Evolutionary conservation across 2,797 vertebrate genomes (phyloP).

Genomic region (Chiroxiphia lanceolata): DNA sequence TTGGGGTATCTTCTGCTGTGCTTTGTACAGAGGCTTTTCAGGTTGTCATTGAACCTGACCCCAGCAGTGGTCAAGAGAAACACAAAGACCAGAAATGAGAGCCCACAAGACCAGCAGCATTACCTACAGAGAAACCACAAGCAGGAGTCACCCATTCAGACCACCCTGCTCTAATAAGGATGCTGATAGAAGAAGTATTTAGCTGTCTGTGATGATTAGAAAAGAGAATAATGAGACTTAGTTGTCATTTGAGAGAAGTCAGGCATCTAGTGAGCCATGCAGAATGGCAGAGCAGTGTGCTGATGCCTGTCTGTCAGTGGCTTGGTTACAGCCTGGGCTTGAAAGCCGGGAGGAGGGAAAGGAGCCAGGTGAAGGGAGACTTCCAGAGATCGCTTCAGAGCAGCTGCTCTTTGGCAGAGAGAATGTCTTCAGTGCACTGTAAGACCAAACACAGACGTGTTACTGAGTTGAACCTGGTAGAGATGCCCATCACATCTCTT

Average conservation of each 20-base stretch:
- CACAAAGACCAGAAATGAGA: background rate
- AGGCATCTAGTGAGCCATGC: rapidly evolving
- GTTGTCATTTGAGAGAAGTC: background rate
- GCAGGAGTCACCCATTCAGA: background rate
- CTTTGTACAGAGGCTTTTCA: background rate
- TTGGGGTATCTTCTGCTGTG: background rate
- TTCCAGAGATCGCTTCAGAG: background rate
- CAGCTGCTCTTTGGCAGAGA: background rate
- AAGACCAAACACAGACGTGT: background rate
- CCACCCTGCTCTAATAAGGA: background rate
- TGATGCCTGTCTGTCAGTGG: rapidly evolving
- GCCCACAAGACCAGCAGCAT: background rate
- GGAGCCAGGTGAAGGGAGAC: background rate
- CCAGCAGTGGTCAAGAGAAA: background rate
- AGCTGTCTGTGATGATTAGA: background rate
- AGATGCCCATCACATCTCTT: background rate
- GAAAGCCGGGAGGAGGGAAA: background rate
- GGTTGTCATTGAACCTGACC: background rate
- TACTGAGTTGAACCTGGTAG: background rate
- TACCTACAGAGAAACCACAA: background rate
- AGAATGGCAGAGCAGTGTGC: background rate
- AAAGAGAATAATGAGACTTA: background rate
- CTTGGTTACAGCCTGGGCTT: background rate
- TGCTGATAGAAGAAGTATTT: background rate
- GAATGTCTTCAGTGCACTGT: background rate